These are phyloP conservation scores for Mandrillus leucophaeus DNA, from an alignment of 2,113 vertebrate species.

Conservation along the genomic window DNA sequence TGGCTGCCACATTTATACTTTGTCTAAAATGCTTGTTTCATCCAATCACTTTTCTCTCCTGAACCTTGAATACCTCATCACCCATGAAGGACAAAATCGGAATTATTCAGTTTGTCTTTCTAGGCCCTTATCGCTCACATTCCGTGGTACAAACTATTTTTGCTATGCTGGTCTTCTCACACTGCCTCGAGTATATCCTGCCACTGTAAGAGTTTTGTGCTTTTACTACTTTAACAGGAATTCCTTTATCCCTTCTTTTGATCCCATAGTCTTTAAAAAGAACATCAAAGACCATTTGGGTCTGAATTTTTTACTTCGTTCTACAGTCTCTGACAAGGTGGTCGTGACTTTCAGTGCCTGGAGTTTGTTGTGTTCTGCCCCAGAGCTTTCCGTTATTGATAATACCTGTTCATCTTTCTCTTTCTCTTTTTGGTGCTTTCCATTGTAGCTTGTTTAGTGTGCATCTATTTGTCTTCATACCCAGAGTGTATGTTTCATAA, in stretches of 20 bases:
- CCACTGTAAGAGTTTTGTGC: background rate
- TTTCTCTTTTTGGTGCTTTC: background rate
- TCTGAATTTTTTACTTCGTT: background rate
- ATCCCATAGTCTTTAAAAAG: background rate
- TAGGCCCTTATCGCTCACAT: background rate
- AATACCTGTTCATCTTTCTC: background rate
- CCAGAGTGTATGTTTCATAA: background rate
- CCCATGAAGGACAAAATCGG: background rate
- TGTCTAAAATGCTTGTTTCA: background rate
- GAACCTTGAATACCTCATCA: background rate
- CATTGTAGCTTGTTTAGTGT: background rate
- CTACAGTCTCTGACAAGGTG: background rate
- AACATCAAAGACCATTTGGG: background rate
- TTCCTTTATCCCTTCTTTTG: background rate
- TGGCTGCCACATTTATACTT: background rate
- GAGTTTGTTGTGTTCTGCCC: background rate
- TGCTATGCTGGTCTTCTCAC: background rate
- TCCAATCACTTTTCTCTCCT: background rate
- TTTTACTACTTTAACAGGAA: background rate
- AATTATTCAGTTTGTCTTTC: background rate
- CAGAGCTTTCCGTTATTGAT: background rate
- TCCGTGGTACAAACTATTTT: background rate
- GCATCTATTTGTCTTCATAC: background rate
- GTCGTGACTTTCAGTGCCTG: background rate
- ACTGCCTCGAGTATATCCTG: background rate